Conservation (phyloP, 2,113 vertebrate genomes). For the Nothocercus nigrocapillus region DNA sequence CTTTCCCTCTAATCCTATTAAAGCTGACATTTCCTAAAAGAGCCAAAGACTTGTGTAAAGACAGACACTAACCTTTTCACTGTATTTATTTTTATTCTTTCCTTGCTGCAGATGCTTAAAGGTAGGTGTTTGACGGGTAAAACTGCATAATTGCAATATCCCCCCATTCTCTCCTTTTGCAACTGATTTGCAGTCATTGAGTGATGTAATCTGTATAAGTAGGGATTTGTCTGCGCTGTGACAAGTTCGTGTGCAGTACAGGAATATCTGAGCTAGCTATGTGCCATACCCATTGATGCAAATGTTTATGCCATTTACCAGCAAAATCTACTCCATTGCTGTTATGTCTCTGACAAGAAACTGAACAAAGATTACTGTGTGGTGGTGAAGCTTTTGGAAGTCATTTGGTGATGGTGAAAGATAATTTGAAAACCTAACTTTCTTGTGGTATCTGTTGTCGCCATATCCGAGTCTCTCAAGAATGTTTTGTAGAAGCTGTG, state of each 20-base stretch:
- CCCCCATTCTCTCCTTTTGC: not conserved
- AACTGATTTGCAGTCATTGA: not conserved
- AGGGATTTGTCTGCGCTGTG: not conserved
- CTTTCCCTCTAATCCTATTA: not conserved
- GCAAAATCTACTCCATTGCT: not conserved
- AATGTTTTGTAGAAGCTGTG: not conserved
- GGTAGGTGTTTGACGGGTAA: slow-evolving; percentile 59
- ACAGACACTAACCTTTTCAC: slow-evolving; percentile 40
- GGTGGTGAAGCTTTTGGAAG: not conserved
- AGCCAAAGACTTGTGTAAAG: not conserved
- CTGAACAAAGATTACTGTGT: not conserved
- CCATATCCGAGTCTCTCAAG: not conserved
- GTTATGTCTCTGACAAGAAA: not conserved
- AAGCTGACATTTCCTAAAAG: slow-evolving; percentile 13
- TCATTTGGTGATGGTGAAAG: not conserved
- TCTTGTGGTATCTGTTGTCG: not conserved
- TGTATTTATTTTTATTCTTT: slow-evolving; percentile 15
- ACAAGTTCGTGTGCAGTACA: not conserved
- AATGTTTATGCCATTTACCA: not conserved
- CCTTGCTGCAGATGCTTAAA: slow-evolving; percentile 57
- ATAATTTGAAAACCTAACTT: not conserved
- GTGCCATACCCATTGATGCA: not conserved
- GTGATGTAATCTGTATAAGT: not conserved
- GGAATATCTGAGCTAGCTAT: not conserved
- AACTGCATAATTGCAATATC: not conserved